A percentile compares a stretch with the other conserved stretches of the same genome.
Evolutionary conservation across 2,113 vertebrate species (phyloP).

Genomic region (Festucalex cinctus): DNA sequence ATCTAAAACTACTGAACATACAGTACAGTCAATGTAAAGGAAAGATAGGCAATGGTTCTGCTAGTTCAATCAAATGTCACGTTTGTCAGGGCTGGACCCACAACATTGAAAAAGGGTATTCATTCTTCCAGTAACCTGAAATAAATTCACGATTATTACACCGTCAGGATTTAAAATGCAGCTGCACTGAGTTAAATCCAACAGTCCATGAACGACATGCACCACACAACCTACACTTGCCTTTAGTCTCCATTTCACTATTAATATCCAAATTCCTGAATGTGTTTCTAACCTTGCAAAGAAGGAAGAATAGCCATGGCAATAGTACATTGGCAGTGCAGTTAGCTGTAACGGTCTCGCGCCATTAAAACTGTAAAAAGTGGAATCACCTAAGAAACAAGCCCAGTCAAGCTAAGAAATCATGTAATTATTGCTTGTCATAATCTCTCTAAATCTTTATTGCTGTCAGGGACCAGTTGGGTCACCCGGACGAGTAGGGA

Average conservation of each 20-base stretch:
- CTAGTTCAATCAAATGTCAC: background rate
- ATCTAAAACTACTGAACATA: conserved; percentile 21
- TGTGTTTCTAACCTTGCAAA: background rate
- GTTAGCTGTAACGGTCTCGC: background rate
- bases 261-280: background rate
- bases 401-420: background rate
- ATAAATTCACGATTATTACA: background rate
- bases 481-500: conserved; percentile 77
- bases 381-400: background rate
- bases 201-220: background rate
- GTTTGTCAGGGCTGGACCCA: background rate
- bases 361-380: background rate
- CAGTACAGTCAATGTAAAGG: conserved; percentile 17
- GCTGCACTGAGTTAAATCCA: background rate
- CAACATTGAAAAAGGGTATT: background rate
- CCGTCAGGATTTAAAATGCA: background rate
- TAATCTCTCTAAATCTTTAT: background rate
- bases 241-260: background rate
- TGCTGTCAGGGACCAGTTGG: conserved; percentile 81
- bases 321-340: background rate
- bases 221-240: background rate
- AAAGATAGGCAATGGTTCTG: conserved; percentile 2
- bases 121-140: background rate
- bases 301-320: background rate
- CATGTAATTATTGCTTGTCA: background rate